Percentiles rank a stretch among this genome's conserved stretches.
Evolutionary conservation across 2,888 invertebrate genomes (phyloP).

Genomic region (Polyploca ridens): DNA sequence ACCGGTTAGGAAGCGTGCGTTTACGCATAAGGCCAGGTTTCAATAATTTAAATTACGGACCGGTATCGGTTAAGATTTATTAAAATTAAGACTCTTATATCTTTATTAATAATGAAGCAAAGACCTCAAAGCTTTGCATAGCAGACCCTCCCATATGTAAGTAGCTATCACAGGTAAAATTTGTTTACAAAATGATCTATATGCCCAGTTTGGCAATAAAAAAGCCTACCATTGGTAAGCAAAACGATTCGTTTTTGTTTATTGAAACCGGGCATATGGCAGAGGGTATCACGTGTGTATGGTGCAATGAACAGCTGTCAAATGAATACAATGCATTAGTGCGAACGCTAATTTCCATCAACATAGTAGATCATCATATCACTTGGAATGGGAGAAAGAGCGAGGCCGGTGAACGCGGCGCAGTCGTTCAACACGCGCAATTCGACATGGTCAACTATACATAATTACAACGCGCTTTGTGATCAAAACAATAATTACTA

Average conservation of each 20-base stretch:
- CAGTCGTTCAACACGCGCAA: conserved; percentile 79
- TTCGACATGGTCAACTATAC: conserved; percentile 82
- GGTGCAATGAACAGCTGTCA: conserved; percentile 57
- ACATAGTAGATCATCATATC: conserved; percentile 65
- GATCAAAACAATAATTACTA: conserved; percentile 50
- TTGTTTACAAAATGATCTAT: too few relatives aligned
- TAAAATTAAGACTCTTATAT: too few relatives aligned
- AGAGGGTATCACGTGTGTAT: conserved; percentile 19
- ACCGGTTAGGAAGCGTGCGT: conserved; percentile 32
- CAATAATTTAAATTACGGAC: too few relatives aligned
- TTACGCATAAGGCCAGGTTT: not conserved
- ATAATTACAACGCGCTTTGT: conserved; percentile 63
- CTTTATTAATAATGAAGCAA: too few relatives aligned
- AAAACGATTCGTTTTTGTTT: too few relatives aligned
- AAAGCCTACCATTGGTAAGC: too few relatives aligned
- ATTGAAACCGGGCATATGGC: too few relatives aligned
- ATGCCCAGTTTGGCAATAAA: too few relatives aligned
- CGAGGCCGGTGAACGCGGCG: conserved; percentile 69
- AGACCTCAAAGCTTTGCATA: too few relatives aligned
- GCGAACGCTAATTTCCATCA: conserved; percentile 68
- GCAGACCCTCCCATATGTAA: too few relatives aligned
- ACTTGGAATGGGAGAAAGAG: conserved; percentile 82
- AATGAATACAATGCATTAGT: conserved; percentile 51
- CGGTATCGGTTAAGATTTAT: too few relatives aligned
- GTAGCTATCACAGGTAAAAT: too few relatives aligned